Evolutionary conservation across 2,888 invertebrate species (phyloP).

Genomic region (Coecobrya sp.): DNA sequence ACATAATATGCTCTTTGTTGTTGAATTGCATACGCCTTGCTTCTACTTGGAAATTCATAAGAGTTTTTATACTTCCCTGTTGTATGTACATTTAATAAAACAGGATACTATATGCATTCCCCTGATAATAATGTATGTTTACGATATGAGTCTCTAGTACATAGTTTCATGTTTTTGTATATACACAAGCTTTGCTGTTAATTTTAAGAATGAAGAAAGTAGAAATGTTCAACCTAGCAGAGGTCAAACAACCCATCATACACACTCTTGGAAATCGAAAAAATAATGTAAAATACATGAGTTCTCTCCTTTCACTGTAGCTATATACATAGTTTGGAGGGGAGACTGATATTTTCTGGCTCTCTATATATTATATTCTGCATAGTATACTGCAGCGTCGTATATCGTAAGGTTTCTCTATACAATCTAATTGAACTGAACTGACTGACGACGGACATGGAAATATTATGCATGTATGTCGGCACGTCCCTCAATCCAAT

Average conservation of each 20-base stretch:
- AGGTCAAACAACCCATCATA: conserved; percentile 56
- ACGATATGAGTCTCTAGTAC: background rate
- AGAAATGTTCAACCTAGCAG: conserved; percentile 48
- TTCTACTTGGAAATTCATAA: conserved; percentile 47
- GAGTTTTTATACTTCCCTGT: conserved; percentile 45
- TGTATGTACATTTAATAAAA: conserved; percentile 66
- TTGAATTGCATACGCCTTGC: background rate
- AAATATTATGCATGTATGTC: background rate
- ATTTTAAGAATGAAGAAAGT: conserved; percentile 34
- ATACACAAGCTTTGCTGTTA: background rate
- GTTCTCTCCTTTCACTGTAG: too few relatives aligned
- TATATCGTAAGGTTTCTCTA: background rate
- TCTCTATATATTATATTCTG: too few relatives aligned
- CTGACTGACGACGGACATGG: background rate
- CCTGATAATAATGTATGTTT: background rate
- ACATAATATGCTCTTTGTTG: conserved; percentile 23
- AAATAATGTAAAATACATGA: too few relatives aligned
- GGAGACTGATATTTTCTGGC: too few relatives aligned
- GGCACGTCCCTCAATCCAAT: background rate
- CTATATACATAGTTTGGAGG: too few relatives aligned
- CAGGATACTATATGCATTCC: conserved; percentile 68
- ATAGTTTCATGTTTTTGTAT: too few relatives aligned
- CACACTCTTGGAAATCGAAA: background rate
- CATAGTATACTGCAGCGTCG: too few relatives aligned
- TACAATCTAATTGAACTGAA: background rate